These are phyloP conservation scores for Crocuta crocuta DNA, from an alignment of 2,113 vertebrate species.

Conservation along the genomic window DNA sequence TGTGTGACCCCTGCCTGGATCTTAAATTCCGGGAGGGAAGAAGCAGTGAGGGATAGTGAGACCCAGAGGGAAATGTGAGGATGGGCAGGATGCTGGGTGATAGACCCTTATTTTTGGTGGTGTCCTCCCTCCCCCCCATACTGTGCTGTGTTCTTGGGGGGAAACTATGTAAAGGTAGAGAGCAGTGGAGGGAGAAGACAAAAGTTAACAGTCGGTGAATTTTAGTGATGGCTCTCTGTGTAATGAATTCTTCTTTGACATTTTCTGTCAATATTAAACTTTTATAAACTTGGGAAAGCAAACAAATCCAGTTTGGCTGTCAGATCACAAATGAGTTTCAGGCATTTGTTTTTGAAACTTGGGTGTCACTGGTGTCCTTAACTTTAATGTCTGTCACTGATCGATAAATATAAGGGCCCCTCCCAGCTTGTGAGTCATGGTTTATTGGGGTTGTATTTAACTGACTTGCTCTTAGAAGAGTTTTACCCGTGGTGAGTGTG, in stretches of 20 bases:
- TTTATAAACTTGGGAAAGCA: not conserved
- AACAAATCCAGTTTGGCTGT: not conserved
- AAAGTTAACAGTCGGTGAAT: not conserved
- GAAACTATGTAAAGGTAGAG: not conserved
- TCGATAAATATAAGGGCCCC: not conserved
- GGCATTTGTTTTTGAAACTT: not conserved
- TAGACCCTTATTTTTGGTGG: not conserved
- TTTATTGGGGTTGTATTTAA: not conserved
- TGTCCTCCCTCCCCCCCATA: not conserved
- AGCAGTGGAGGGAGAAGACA: not conserved
- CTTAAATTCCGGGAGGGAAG: not conserved
- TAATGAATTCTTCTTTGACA: not conserved
- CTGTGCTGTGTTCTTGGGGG: accelerated
- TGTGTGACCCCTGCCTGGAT: not conserved
- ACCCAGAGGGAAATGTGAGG: not conserved
- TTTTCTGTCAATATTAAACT: not conserved
- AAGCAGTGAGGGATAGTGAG: not conserved
- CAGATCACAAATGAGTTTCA: not conserved
- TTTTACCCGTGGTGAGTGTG: not conserved
- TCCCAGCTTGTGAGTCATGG: not conserved
- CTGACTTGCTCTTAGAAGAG: not conserved
- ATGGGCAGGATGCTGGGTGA: not conserved
- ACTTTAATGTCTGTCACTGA: not conserved
- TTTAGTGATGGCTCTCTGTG: not conserved
- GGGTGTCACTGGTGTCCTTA: not conserved